Base-by-base conservation (phyloP, 2,113 vertebrate species). In the Xenopus borealis region DNA sequence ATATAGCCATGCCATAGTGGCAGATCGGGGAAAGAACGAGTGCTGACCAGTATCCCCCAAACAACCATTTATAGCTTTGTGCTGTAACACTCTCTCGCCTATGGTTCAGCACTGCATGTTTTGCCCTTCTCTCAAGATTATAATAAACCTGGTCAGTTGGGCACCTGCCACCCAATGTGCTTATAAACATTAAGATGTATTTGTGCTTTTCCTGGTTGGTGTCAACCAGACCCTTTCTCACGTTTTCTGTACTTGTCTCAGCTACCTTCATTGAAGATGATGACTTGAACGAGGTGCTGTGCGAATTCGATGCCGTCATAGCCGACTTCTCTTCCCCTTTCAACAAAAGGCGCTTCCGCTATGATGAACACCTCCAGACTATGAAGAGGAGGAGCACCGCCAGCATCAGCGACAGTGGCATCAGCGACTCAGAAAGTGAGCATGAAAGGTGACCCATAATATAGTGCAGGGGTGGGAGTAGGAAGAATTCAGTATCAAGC, bases 391-490 rank as follows among this genome's bases (percentile, higher is more conserved):
- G 95, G 78, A 97, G 94, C 91, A 94, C 95, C 83, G 90, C 93
- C 40, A 95, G 95, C 81, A 92, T 90, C 83, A 97, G 95, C 75
- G 96, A 95, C 88, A 95, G 95, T 80, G 94, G 94, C 83, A 90
- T 95, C 89, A 97, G 95, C 86, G 95, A 97, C 88, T 91, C 94
- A 0, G 96, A 97, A 72, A 94, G 95, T 96, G 77, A 96, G 95
- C 87, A 72, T 71, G 0, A 62, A 59, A 75, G 44, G 64, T 74
- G 63, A 66, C 17, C 47, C 14, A 17, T 58, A 18, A 1, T 1
- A 40, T 40, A 40, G 3, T 40, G 33, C 33, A 40, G 33, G 55
- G 55, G 55, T n/a, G 17, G 55, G 8, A 4, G 55, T 9, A 58
- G 55, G 17, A 58, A 58, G 17, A 58, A 50, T 50, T 50, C 11